A percentile compares a stretch with the other conserved stretches of the same genome.
phyloP scores from a whole-genome alignment of 1,140 invertebrate species.

The Drosophila lowei region DNA sequence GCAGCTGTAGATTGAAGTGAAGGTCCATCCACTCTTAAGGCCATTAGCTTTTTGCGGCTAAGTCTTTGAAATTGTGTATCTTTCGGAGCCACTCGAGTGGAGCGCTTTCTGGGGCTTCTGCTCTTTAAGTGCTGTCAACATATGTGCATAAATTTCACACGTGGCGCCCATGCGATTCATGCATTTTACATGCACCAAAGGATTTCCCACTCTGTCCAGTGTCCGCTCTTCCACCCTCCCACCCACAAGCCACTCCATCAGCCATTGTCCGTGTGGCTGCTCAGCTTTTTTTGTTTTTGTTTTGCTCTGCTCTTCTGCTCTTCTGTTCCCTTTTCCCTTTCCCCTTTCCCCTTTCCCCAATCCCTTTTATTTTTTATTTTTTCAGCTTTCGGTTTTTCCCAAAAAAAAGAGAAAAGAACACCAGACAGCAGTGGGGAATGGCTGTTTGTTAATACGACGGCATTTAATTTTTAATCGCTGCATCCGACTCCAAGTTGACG shows the following conservation, averaged over 20 bases:
- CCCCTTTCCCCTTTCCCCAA: too few relatives aligned
- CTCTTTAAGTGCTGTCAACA: conserved; percentile 66
- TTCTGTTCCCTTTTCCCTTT: too few relatives aligned
- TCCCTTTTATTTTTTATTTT: too few relatives aligned
- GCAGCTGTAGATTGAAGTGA: too few relatives aligned
- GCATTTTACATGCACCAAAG: conserved; percentile 76
- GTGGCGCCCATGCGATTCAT: conserved; percentile 60
- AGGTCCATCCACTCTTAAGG: neutral
- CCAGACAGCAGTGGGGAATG: conserved; percentile 22
- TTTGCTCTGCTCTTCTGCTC: too few relatives aligned
- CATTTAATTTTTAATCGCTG: conserved; percentile 80
- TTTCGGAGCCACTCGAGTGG: neutral
- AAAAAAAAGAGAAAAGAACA: neutral
- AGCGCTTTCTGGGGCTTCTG: neutral
- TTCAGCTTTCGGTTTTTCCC: too few relatives aligned
- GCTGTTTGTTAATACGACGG: conserved; percentile 78
- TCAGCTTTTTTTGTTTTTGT: conserved; percentile 19
- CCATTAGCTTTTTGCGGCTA: neutral
- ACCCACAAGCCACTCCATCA: conserved; percentile 1
- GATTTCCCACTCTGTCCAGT: conserved; percentile 52
- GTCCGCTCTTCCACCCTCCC: neutral
- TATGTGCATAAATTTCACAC: conserved; percentile 80
- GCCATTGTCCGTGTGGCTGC: conserved; percentile 15
- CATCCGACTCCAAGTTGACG: conserved; percentile 56
- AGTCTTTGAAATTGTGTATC: neutral